Evolutionary conservation across 2,113 vertebrate genomes (phyloP).

Genomic region (Perca fluviatilis): DNA sequence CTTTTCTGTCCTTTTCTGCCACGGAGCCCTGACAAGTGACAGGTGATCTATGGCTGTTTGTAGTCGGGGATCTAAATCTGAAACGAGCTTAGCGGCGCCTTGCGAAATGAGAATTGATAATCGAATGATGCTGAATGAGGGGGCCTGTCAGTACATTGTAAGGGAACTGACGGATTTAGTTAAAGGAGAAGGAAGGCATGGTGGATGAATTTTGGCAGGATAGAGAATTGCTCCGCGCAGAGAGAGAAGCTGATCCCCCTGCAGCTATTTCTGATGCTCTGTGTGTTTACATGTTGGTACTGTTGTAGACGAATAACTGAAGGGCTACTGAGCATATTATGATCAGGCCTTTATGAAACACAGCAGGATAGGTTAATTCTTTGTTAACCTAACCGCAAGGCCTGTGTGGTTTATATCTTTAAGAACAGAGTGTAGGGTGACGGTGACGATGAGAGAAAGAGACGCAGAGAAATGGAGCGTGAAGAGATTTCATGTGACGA

Average conservation of each 20-base stretch:
- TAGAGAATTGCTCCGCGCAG: slow-evolving; percentile 72
- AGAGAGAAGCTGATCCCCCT: slow-evolving; percentile 66
- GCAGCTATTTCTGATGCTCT: slow-evolving; percentile 72
- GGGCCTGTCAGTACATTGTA: slow-evolving; percentile 76
- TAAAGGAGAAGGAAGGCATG: slow-evolving; percentile 78
- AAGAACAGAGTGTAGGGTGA: background rate
- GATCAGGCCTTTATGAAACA: slow-evolving; percentile 31
- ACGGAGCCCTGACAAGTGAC: slow-evolving; percentile 71
- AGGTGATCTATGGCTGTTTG: slow-evolving; percentile 79
- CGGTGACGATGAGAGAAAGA: background rate
- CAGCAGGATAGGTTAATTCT: background rate
- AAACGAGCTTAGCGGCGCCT: slow-evolving; percentile 72
- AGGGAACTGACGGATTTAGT: slow-evolving; percentile 78
- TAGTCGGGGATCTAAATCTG: slow-evolving; percentile 76
- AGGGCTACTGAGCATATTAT: slow-evolving; percentile 36
- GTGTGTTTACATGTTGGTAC: slow-evolving; percentile 57
- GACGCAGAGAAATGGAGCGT: background rate
- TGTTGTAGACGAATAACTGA: slow-evolving; percentile 35
- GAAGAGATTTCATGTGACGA: background rate
- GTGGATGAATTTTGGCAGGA: slow-evolving; percentile 81
- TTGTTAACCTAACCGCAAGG: slow-evolving; percentile 16
- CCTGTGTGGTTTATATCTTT: background rate
- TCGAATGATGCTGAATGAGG: slow-evolving; percentile 82
- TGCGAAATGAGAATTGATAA: slow-evolving; percentile 82
- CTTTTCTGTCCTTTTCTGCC: slow-evolving; percentile 71